Base-by-base conservation (phyloP, 2,113 vertebrate genomes). In the Dicentrarchus labrax region DNA sequence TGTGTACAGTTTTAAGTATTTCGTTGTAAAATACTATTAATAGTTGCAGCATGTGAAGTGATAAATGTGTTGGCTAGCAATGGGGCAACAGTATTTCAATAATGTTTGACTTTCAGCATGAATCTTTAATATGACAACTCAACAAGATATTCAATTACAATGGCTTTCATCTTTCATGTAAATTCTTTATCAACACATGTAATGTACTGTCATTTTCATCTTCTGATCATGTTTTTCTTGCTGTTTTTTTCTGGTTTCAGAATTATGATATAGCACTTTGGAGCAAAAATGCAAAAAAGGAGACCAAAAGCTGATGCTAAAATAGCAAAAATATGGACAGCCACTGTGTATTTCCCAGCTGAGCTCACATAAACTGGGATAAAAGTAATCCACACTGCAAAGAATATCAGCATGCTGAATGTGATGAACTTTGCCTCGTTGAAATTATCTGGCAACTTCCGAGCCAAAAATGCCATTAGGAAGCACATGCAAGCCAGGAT, bases 371-470 rank as follows among this genome's bases (percentile, higher is more conserved):
- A 94, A 53, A 93, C 94, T 64, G 94, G 94, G 36, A 95, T 95
- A 67, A 95, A 95, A 21, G 92, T 91, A 50, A 93, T 86, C 94
- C 94, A 95, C 3, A 95, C 93, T 2, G 89, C 91, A 90, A 94
- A 95, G 82, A 94, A 94, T 86, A 94, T 94, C 24, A 95, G 72
- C 91, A 95, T 95, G 82, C 94, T 95, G 70, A 95, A 94, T 45
- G 94, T 93, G 64, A 95, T 95, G 75, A 90, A 94, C 73, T 94
- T 94, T 5, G 94, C 94, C 69, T 94, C 94, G n/a, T 94, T 95
- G 45, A 94, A 94, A 71, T 94, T 92, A 72, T 94, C 93, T 17
- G 94, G 94, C 8, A 95, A 64, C 22, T 92, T 94, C 2, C 92
- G 82, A 17, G 93, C 93, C 54, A 94, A 84, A 87, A 95, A 94